A percentile compares a stretch with the other conserved stretches of the same genome.
These are phyloP conservation scores for Orientallactaga bullata DNA, from an alignment of 2,113 vertebrate species.

Conservation along the genomic window DNA sequence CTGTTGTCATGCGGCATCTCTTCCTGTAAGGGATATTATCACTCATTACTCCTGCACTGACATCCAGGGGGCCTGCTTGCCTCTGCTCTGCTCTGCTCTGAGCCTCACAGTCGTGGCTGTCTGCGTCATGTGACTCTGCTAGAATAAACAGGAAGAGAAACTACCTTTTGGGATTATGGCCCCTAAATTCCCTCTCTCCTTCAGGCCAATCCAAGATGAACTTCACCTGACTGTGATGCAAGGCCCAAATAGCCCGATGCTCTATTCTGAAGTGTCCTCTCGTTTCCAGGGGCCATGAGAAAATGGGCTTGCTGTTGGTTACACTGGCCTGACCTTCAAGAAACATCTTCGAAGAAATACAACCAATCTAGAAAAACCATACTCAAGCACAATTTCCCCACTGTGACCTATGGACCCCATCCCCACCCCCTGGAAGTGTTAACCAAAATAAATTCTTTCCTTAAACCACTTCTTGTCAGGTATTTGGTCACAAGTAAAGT, in stretches of 20 bases:
- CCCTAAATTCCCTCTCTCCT: neutral
- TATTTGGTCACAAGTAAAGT: no score
- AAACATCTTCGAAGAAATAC: neutral
- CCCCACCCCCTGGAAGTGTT: no score
- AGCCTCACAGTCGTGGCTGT: neutral
- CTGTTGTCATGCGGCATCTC: slow-evolving; percentile 59
- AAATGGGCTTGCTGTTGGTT: neutral
- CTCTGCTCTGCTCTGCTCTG: neutral
- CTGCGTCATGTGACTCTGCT: neutral
- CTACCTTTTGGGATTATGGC: neutral
- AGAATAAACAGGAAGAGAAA: slow-evolving; percentile 36
- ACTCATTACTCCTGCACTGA: neutral
- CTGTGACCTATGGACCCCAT: no score
- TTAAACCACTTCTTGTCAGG: no score
- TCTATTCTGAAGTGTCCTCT: neutral
- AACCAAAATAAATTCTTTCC: no score
- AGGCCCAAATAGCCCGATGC: neutral
- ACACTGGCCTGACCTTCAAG: neutral
- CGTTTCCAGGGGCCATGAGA: neutral
- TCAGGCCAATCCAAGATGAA: neutral
- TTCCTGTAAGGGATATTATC: slow-evolving; percentile 2
- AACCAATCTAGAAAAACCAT: neutral
- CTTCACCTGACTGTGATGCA: neutral
- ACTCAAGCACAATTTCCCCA: neutral
- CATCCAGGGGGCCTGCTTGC: neutral